Evolutionary conservation across 2,797 vertebrate genomes (phyloP).

Genomic region (Hyperoplus immaculatus): DNA sequence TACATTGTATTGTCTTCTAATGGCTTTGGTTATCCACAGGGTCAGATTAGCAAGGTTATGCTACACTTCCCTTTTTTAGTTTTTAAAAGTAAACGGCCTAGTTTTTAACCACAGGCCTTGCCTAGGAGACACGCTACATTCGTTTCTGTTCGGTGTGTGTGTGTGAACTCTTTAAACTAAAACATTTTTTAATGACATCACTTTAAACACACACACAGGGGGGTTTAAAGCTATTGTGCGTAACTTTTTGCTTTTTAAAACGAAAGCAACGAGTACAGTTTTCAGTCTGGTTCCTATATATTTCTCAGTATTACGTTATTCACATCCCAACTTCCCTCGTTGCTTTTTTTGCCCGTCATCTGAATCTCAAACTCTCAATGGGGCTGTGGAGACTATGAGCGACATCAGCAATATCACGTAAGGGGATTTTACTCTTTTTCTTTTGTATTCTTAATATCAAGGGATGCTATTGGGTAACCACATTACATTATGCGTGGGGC

Average conservation of each 20-base stretch:
- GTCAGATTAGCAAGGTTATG: conserved; percentile 11
- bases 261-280: conserved; percentile 1
- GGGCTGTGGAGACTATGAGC: conserved; percentile 1
- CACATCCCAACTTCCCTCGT: conserved; percentile 17
- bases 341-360: neutral
- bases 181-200: neutral
- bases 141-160: conserved; percentile 6
- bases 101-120: conserved; percentile 2
- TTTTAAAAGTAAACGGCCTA: conserved; percentile 16
- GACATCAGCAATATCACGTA: conserved; percentile 1
- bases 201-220: no score
- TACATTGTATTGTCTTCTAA: conserved; percentile 28
- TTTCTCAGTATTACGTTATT: conserved; percentile 37
- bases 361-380: conserved; percentile 21
- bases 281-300: conserved; percentile 21
- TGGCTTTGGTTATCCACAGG: conserved; percentile 23
- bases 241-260: neutral
- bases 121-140: neutral
- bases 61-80: conserved; percentile 16
- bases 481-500: conserved; percentile 22
- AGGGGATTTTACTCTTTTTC: neutral
- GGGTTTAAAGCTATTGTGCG: neutral
- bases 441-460: conserved; percentile 12
- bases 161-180: no score
- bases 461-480: neutral